Conservation (phyloP, 2,888 invertebrate genomes). For the Napeogenes sylphis region DNA sequence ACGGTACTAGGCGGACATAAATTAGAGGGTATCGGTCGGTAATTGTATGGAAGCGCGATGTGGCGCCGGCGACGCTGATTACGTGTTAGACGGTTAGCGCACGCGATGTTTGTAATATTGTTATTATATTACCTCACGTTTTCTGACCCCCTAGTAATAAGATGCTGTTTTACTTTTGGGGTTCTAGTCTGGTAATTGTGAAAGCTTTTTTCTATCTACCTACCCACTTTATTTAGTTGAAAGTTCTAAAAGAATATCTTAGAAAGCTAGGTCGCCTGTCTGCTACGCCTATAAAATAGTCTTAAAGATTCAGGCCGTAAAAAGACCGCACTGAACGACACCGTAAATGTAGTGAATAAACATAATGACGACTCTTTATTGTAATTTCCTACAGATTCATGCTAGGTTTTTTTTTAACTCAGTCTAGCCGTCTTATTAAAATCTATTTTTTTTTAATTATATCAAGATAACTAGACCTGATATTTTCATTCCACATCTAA, state of each 20-base stretch:
- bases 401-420: too few relatives aligned
- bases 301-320: constrained; percentile 52
- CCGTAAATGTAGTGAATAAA: constrained; percentile 46
- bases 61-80: constrained; percentile 36
- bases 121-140: constrained; percentile 18
- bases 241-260: too few relatives aligned
- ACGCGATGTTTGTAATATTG: constrained; percentile 35
- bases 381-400: constrained; percentile 26
- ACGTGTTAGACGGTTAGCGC: constrained; percentile 33
- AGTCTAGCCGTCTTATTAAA: too few relatives aligned
- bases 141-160: constrained; percentile 4
- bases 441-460: neutral
- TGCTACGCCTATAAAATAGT: constrained; percentile 40
- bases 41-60: constrained; percentile 41
- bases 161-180: neutral
- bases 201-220: too few relatives aligned
- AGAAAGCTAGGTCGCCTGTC: neutral
- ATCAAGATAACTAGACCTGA: neutral
- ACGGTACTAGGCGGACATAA: constrained; percentile 60
- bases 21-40: constrained; percentile 49
- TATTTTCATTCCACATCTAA: neutral
- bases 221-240: too few relatives aligned
- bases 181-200: too few relatives aligned
- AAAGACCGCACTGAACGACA: constrained; percentile 39
- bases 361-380: constrained; percentile 18